These are phyloP conservation scores for Ophion ellenae DNA, from an alignment of 2,888 invertebrate species.

Conservation along the genomic window DNA sequence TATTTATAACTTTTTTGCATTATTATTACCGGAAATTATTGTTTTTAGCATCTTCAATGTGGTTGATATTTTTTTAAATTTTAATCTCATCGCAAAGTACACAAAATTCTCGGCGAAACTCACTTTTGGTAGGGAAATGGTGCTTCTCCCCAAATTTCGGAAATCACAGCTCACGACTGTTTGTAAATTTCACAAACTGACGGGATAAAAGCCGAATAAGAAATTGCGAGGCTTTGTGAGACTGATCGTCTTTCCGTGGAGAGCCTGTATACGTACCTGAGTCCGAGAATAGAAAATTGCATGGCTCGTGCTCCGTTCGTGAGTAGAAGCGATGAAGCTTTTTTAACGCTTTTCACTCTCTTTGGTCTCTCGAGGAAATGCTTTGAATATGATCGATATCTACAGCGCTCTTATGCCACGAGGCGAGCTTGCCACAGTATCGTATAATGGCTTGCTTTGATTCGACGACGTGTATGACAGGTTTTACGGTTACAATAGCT, in stretches of 20 bases:
- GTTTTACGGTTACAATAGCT: not conserved
- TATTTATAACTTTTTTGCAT: too few relatives aligned
- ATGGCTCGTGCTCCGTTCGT: conserved; percentile 39
- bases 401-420: not conserved
- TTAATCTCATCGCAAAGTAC: too few relatives aligned
- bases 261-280: not conserved
- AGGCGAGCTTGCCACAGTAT: not conserved
- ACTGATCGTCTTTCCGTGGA: not conserved
- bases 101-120: too few relatives aligned
- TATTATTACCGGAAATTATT: too few relatives aligned
- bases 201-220: not conserved
- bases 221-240: not conserved
- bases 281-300: conserved; percentile 43
- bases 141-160: too few relatives aligned
- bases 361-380: conserved; percentile 24
- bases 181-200: not conserved
- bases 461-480: not conserved
- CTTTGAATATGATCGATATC: conserved; percentile 47
- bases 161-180: not conserved
- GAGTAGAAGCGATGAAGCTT: conserved; percentile 39
- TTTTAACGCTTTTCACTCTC: conserved; percentile 38
- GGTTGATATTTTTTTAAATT: too few relatives aligned
- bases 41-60: too few relatives aligned
- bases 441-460: not conserved
- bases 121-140: too few relatives aligned